Percentiles rank a stretch among this genome's conserved stretches.
Evolutionary conservation across 2,888 invertebrate species (phyloP).

Genomic region (Fragum whitleyi): DNA sequence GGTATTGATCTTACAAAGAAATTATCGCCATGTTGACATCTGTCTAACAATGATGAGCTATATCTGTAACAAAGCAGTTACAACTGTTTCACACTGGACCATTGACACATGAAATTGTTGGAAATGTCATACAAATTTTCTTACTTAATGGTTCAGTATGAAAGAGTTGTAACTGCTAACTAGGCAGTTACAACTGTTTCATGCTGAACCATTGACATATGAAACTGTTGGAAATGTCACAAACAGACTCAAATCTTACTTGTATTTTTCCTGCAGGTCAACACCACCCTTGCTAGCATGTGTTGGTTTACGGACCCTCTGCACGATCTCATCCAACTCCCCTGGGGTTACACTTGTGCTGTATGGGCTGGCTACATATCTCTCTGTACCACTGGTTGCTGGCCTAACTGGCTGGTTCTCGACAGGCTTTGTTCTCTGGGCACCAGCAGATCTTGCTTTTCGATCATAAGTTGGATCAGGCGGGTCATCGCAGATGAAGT

Average conservation of each 20-base stretch:
- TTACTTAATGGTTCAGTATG: no score
- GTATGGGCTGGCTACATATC: constrained; percentile 50
- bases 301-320: constrained; percentile 75
- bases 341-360: constrained; percentile 54
- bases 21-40: no score
- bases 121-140: no score
- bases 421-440: constrained; percentile 22
- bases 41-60: no score
- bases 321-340: constrained; percentile 72
- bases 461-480: constrained; percentile 58
- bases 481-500: constrained; percentile 64
- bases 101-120: no score
- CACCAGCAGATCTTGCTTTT: constrained; percentile 37
- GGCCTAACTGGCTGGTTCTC: constrained; percentile 17
- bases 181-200: not conserved
- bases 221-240: not conserved
- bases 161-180: no score
- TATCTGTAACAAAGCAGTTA: no score
- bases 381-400: constrained; percentile 42
- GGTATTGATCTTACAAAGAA: no score
- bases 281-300: constrained; percentile 72
- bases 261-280: constrained; percentile 69
- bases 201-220: not conserved
- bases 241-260: constrained; percentile 16
- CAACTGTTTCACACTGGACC: no score